Base-by-base conservation (phyloP, 2,797 vertebrate species). In the Poecilia picta region DNA sequence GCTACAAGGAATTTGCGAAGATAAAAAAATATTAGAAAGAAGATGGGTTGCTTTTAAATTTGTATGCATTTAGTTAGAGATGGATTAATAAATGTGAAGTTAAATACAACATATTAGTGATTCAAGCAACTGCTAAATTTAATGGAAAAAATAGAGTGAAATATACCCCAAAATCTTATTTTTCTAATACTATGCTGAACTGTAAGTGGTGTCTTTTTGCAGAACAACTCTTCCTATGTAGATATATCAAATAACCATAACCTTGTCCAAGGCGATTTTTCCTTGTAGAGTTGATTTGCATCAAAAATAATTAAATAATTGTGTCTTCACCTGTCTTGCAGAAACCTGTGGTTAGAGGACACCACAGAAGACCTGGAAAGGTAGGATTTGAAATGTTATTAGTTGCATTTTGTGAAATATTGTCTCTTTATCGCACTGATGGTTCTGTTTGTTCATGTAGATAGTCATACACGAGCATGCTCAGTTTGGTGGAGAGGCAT, bases 361-460 rank as follows among this genome's bases (percentile, higher is more conserved):
- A 97, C 89, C 98, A 99, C 91, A 97, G 96, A 89, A 96, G 98
- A 77, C 98, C 98, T 83, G 98, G 98, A 87, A 99, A 99, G 97
- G 98, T 99, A 96, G 83, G 89, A 57, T 45, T n/a, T 5, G 4
- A 36, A 18, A 36, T n/a, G n/a, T 46, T n/a, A 75, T 47, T 25
- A 0, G 11, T 66, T 5, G 23, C 45, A 41, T 5, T 70, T 66
- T 25, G 15, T 0, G 15, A 64, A 4, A 18, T 13, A 70, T 8
- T 74, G 12, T 8, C 8, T 8, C 1, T 36, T 43, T 39, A 33
- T 71, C 71, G 10, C 2, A 51, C 71, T 83, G 2, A 77, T 28
- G 18, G 81, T 20, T 18, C 13, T 79, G 6, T 81, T 49, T 79
- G 25, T 49, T 72, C n/a, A 43, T 82, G 33, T 80, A 99, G 98